Percentiles rank a stretch among this genome's conserved stretches.
Conservation (phyloP, 2,888 invertebrate species). For the Pristionchus mayeri region DNA sequence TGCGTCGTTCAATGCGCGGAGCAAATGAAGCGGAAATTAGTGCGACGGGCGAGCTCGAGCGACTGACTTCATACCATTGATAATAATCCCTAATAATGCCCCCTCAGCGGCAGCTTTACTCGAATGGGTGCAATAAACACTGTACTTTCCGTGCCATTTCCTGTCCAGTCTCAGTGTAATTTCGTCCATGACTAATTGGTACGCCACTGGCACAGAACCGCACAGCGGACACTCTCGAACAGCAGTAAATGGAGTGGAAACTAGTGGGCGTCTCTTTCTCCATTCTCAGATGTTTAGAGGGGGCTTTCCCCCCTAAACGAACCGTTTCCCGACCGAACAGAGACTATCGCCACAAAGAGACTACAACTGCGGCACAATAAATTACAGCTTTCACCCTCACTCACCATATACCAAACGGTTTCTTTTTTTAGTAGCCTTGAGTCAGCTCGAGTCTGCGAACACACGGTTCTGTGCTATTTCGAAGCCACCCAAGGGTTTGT, state of each 20-base stretch:
- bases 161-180: background rate
- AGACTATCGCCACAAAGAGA: conserved; percentile 13
- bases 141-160: conserved; percentile 19
- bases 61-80: background rate
- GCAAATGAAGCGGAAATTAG: conserved; percentile 48
- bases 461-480: background rate
- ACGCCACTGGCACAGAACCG: conserved; percentile 24
- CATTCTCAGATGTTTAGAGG: conserved; percentile 33
- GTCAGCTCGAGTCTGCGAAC: background rate
- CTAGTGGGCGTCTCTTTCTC: background rate
- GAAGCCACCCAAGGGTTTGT: conserved; percentile 26
- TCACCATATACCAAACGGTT: background rate
- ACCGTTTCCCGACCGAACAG: background rate
- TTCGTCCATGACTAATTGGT: background rate
- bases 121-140: background rate
- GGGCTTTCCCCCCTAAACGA: background rate
- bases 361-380: conserved; percentile 6
- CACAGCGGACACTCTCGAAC: conserved; percentile 17
- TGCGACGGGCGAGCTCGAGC: background rate
- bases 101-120: conserved; percentile 3
- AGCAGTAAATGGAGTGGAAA: too few species aligned
- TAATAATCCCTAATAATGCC: conserved; percentile 16
- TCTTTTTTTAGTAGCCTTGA: too few species aligned
- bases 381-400: conserved; percentile 16
- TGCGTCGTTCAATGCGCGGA: conserved; percentile 69